Evolutionary conservation across 1,140 invertebrate species (phyloP).

Genomic region (Mylabris phalerata): DNA sequence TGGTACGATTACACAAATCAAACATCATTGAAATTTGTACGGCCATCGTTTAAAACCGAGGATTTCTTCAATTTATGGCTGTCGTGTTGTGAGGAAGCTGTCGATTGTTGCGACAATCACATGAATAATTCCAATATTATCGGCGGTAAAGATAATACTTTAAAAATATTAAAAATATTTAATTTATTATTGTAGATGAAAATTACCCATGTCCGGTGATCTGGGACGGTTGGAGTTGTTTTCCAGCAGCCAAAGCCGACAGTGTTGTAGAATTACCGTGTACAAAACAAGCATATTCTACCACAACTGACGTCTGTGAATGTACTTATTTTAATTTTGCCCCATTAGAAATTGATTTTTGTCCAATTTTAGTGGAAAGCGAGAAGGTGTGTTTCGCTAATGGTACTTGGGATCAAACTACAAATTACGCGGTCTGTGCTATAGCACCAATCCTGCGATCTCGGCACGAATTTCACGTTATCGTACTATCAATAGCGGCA

Average conservation of each 20-base stretch:
- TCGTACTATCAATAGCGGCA: slow-evolving; percentile 43
- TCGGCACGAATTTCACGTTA: slow-evolving; percentile 46
- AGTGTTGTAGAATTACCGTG: slow-evolving; percentile 41
- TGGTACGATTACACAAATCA: slow-evolving; percentile 25
- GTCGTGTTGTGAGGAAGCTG: slow-evolving; percentile 23
- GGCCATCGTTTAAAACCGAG: slow-evolving; percentile 19
- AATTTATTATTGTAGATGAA: slow-evolving; percentile 25
- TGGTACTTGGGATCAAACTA: slow-evolving; percentile 45
- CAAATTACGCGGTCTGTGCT: slow-evolving; percentile 49
- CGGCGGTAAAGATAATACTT: slow-evolving; percentile 1
- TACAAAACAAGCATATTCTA: slow-evolving; percentile 48
- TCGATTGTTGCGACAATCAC: slow-evolving; percentile 24
- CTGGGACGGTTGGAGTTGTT: slow-evolving; percentile 53
- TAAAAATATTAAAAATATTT: slow-evolving; percentile 1
- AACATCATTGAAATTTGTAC: slow-evolving; percentile 11
- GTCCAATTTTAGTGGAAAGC: slow-evolving; percentile 36
- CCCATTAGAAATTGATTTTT: background rate
- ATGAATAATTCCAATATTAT: slow-evolving; percentile 24
- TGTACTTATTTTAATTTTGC: slow-evolving; percentile 40
- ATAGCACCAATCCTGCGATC: slow-evolving; percentile 44
- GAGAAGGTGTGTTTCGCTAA: slow-evolving; percentile 45
- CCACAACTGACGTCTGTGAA: slow-evolving; percentile 44
- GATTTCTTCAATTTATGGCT: slow-evolving; percentile 24
- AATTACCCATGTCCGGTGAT: slow-evolving; percentile 40
- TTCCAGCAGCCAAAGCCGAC: slow-evolving; percentile 35